Conservation (phyloP, 2,888 invertebrate species). For the Pegoplata infirma region DNA sequence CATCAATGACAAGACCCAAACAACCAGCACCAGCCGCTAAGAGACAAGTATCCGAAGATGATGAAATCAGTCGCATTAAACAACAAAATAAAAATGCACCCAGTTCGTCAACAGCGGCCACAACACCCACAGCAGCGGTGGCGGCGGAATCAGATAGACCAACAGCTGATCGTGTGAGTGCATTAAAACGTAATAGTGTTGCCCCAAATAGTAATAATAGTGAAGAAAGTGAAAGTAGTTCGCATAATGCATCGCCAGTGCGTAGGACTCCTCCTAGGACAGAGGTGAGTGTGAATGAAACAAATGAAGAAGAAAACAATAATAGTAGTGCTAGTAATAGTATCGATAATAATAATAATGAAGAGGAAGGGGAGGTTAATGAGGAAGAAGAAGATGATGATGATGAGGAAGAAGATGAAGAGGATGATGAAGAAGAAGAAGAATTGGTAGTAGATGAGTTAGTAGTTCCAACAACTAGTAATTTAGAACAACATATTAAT, state of each 20-base stretch:
- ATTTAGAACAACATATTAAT: constrained; percentile 21
- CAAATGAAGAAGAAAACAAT: constrained; percentile 70
- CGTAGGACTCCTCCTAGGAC: constrained; percentile 85
- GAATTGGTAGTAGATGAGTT: constrained; percentile 4
- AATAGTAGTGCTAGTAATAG: constrained; percentile 32
- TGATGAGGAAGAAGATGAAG: constrained; percentile 42
- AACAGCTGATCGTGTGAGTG: constrained; percentile 78
- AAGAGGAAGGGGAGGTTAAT: constrained; percentile 42
- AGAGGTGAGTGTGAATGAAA: constrained; percentile 84
- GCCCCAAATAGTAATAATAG: constrained; percentile 73
- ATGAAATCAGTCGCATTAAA: constrained; percentile 92
- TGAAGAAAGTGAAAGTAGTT: constrained; percentile 80
- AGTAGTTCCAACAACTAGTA: neutral
- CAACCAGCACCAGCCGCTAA: constrained; percentile 81
- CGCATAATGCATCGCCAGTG: constrained; percentile 80
- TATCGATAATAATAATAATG: constrained; percentile 24
- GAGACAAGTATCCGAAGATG: constrained; percentile 91
- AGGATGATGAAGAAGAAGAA: constrained; percentile 30
- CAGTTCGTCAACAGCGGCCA: constrained; percentile 75
- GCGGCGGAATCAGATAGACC: constrained; percentile 80
- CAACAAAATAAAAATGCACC: constrained; percentile 89
- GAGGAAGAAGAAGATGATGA: constrained; percentile 64
- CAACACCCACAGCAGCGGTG: constrained; percentile 81
- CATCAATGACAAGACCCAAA: constrained; percentile 79
- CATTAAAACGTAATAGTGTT: constrained; percentile 76